These are phyloP conservation scores for Hormaphis cornu DNA, from an alignment of 1,140 invertebrate genomes.

Conservation along the genomic window DNA sequence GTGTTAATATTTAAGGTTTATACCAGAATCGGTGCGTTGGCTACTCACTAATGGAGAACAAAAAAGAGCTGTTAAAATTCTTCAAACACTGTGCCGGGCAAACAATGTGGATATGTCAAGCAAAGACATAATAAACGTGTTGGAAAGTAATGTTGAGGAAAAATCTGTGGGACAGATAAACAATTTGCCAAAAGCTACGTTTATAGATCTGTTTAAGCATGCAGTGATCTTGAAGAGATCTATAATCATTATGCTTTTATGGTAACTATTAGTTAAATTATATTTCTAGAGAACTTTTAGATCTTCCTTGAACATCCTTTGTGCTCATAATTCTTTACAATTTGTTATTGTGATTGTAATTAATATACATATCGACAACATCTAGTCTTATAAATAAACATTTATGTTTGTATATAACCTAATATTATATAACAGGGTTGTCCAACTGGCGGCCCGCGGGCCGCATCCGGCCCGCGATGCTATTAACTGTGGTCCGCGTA, in stretches of 20 bases:
- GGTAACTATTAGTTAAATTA: slow-evolving; percentile 46
- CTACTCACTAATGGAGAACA: slow-evolving; percentile 62
- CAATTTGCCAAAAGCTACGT: slow-evolving; percentile 45
- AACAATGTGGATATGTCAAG: slow-evolving; percentile 53
- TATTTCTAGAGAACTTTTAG: too few relatives aligned
- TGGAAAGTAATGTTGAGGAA: slow-evolving; percentile 41
- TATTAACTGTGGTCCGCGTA: too few relatives aligned
- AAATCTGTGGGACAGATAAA: slow-evolving; percentile 36
- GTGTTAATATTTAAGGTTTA: slow-evolving; percentile 48
- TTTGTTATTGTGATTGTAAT: too few relatives aligned
- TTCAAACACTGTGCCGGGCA: slow-evolving; percentile 58
- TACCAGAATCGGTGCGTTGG: slow-evolving; percentile 76
- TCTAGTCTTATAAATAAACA: too few relatives aligned
- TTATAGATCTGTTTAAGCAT: slow-evolving; percentile 61
- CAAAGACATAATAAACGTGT: slow-evolving; percentile 48
- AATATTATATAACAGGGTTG: too few relatives aligned
- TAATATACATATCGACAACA: too few relatives aligned
- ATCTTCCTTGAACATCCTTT: too few relatives aligned
- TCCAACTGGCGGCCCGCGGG: too few relatives aligned
- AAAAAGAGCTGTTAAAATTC: slow-evolving; percentile 57
- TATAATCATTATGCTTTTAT: slow-evolving; percentile 65
- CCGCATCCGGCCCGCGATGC: too few relatives aligned
- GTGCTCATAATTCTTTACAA: too few relatives aligned
- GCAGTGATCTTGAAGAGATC: slow-evolving; percentile 60
- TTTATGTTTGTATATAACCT: too few relatives aligned